phyloP scores from a whole-genome alignment of 2,113 vertebrate genomes.

The Antechinus stuartii region DNA sequence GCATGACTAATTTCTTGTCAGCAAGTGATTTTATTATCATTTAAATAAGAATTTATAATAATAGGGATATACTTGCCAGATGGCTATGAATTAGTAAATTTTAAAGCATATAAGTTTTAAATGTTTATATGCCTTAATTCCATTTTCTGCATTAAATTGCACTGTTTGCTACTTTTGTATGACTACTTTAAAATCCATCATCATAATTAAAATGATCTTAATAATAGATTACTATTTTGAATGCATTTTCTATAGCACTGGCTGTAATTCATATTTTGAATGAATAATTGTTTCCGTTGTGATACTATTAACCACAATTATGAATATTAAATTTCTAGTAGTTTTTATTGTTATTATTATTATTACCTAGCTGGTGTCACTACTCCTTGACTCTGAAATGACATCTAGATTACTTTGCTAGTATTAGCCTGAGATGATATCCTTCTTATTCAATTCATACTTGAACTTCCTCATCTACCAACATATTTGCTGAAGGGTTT shows the following conservation, averaged over 20 bases:
- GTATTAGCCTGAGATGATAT: constrained; percentile 29
- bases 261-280: constrained; percentile 27
- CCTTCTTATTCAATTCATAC: constrained; percentile 52
- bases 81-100: constrained; percentile 69
- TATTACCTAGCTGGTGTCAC: background rate
- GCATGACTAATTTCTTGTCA: constrained; percentile 84
- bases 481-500: constrained; percentile 50
- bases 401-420: constrained; percentile 53
- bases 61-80: constrained; percentile 78
- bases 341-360: background rate
- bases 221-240: background rate
- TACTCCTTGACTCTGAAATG: background rate
- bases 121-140: background rate
- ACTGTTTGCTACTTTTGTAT: constrained; percentile 32
- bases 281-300: background rate
- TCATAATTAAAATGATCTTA: constrained; percentile 1
- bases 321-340: background rate
- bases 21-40: constrained; percentile 80
- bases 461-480: constrained; percentile 64
- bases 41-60: constrained; percentile 83
- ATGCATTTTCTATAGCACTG: background rate
- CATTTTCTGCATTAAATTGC: background rate
- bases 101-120: constrained; percentile 63
- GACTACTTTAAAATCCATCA: background rate
- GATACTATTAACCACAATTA: background rate